Evolutionary conservation across 1,140 invertebrate species (phyloP).

Genomic region (Ceratitis capitata): DNA sequence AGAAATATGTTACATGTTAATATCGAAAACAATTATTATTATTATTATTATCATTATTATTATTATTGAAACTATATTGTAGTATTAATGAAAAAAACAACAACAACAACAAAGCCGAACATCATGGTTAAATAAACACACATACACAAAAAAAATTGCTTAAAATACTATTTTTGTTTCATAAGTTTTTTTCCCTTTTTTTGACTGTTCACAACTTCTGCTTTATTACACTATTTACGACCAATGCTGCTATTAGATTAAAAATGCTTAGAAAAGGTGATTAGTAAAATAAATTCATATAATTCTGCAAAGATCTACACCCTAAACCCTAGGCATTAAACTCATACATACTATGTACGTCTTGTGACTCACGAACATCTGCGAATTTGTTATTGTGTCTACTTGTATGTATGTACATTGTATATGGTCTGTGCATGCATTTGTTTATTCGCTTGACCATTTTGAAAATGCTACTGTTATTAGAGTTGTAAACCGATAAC

Average conservation of each 20-base stretch:
- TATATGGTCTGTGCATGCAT: neutral
- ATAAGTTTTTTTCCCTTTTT: neutral
- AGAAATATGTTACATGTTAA: constrained; percentile 23
- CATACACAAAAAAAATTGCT: neutral
- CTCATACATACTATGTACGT: neutral
- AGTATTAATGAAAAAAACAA: constrained; percentile 64
- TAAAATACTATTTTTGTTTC: too few relatives aligned
- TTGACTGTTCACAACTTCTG: neutral
- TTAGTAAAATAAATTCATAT: neutral
- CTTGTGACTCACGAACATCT: neutral
- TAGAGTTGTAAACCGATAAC: neutral
- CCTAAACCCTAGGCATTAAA: neutral
- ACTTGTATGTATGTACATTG: neutral
- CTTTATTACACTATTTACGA: neutral
- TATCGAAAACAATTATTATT: constrained; percentile 31
- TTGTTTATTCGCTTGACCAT: neutral
- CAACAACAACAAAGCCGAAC: constrained; percentile 47
- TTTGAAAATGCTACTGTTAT: neutral
- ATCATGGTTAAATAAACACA: constrained; percentile 29
- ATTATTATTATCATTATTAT: constrained; percentile 9
- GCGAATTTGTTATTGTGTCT: neutral
- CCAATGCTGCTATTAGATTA: neutral
- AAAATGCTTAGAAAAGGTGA: neutral
- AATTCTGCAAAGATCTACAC: too few relatives aligned
- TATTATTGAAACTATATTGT: constrained; percentile 45